These are phyloP conservation scores for Lamellibrachia columna DNA, from an alignment of 2,888 invertebrate genomes.

Conservation along the genomic window DNA sequence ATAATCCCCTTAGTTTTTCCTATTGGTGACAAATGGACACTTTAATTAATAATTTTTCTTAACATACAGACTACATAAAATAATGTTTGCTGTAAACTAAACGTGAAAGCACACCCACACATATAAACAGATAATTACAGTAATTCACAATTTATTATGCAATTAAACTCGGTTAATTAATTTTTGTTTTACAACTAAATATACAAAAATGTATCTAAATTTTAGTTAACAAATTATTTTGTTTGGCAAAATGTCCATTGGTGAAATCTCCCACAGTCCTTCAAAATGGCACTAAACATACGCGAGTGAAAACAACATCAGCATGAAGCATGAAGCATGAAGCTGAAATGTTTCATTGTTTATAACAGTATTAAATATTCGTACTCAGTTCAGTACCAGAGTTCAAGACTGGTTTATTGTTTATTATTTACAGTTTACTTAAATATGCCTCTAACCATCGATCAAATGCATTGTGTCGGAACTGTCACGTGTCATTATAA, in stretches of 20 bases:
- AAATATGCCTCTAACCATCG: not conserved
- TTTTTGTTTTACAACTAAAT: too few species aligned
- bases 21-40: not conserved
- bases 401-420: too few species aligned
- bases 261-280: too few species aligned
- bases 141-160: too few species aligned
- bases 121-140: not conserved
- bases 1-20: not conserved
- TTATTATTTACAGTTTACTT: not conserved
- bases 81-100: not conserved
- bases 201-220: too few species aligned
- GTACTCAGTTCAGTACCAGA: too few species aligned
- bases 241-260: too few species aligned
- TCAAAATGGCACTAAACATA: too few species aligned
- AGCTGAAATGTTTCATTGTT: not conserved
- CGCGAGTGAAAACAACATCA: too few species aligned
- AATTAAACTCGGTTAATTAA: too few species aligned
- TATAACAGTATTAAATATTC: too few species aligned
- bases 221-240: too few species aligned
- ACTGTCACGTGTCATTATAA: not conserved
- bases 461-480: not conserved
- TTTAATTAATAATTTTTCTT: not conserved
- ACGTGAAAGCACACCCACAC: not conserved
- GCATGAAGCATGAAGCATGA: not conserved
- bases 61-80: not conserved